Evolutionary conservation across 2,888 invertebrate genomes (phyloP).

Genomic region (Cephus pulcher): DNA sequence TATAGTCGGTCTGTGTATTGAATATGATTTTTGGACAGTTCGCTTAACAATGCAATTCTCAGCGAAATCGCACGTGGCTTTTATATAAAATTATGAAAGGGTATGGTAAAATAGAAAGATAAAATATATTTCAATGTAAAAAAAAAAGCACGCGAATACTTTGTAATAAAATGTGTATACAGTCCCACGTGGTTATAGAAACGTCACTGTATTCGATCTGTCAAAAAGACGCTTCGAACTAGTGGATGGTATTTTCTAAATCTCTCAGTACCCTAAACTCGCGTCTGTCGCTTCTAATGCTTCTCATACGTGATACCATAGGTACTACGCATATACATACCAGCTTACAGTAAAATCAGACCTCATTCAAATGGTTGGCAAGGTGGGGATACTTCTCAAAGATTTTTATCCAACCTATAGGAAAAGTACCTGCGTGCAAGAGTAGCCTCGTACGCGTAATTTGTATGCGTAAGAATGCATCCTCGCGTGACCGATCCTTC

Average conservation of each 20-base stretch:
- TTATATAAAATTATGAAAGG: background rate
- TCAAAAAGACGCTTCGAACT: background rate
- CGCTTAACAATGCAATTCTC: too few species aligned
- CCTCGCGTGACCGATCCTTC: conserved; percentile 6
- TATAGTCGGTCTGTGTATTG: background rate
- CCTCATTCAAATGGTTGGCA: background rate
- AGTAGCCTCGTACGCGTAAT: background rate
- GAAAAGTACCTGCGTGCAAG: background rate
- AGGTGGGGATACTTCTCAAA: background rate
- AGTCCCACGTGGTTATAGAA: too few species aligned
- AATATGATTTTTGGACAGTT: background rate
- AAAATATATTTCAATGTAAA: background rate
- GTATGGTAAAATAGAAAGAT: background rate
- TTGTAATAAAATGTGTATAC: too few species aligned
- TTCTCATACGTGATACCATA: background rate
- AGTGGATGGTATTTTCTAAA: too few species aligned
- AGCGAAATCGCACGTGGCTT: background rate
- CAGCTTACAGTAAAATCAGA: background rate
- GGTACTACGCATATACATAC: background rate
- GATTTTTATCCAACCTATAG: background rate
- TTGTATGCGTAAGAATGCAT: conserved; percentile 3
- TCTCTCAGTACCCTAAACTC: too few species aligned
- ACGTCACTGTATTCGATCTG: background rate
- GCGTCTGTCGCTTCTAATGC: background rate
- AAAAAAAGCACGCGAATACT: background rate